Evolutionary conservation across 2,113 vertebrate species (phyloP).

Genomic region (Sapajus apella): DNA sequence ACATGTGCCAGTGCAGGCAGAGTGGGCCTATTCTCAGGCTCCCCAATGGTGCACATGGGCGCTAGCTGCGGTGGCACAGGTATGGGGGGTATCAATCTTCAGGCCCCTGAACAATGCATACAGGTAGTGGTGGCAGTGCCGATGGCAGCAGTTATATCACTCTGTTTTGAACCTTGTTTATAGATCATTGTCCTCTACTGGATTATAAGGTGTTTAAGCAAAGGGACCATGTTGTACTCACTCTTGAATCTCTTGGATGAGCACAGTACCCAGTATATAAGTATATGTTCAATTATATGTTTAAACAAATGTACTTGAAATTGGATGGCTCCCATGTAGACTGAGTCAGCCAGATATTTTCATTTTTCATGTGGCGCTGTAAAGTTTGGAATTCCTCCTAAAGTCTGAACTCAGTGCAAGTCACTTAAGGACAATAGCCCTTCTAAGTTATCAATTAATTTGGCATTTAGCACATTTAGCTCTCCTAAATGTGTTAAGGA

Average conservation of each 20-base stretch:
- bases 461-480: not conserved
- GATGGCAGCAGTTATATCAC: not conserved
- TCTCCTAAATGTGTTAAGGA: not conserved
- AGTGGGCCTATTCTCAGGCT: not conserved
- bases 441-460: not conserved
- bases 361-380: not conserved
- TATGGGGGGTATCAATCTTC: not conserved
- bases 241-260: not conserved
- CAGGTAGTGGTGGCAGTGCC: not conserved
- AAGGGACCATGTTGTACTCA: not conserved
- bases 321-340: not conserved
- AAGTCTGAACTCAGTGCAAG: not conserved
- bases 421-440: not conserved
- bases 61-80: not conserved
- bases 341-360: not conserved
- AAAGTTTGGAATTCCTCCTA: not conserved
- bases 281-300: not conserved
- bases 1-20: not conserved
- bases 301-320: slow-evolving; percentile 31
- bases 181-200: not conserved
- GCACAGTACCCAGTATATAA: not conserved
- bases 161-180: not conserved
- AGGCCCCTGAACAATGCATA: not conserved
- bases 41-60: not conserved
- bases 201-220: not conserved